Evolutionary conservation across 2,797 vertebrate genomes (phyloP).

Genomic region (Brachymystax lenok): DNA sequence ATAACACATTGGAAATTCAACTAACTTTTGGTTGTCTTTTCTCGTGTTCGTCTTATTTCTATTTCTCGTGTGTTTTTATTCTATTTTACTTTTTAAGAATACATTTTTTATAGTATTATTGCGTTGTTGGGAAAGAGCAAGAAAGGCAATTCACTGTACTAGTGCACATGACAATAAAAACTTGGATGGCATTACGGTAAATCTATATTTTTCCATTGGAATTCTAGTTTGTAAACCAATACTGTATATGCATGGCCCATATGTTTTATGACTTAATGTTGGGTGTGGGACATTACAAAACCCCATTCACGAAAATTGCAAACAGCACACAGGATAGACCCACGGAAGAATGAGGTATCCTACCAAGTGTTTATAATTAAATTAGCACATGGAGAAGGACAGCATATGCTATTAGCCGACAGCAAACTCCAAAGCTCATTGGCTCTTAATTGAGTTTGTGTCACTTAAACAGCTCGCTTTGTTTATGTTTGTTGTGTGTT

Average conservation of each 20-base stretch:
- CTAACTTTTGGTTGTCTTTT: too few species aligned
- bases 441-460: constrained; percentile 25
- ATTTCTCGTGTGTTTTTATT: too few species aligned
- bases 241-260: neutral
- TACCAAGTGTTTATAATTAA: constrained; percentile 19
- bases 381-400: constrained; percentile 23
- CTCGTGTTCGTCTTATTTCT: too few species aligned
- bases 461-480: constrained; percentile 45
- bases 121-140: too few species aligned
- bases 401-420: constrained; percentile 33
- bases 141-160: too few species aligned
- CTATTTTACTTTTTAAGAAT: too few species aligned
- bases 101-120: too few species aligned
- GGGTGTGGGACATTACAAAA: constrained; percentile 9
- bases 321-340: neutral
- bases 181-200: neutral
- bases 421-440: constrained; percentile 19
- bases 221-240: neutral
- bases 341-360: neutral
- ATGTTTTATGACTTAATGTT: neutral
- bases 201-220: neutral
- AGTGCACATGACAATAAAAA: too few species aligned
- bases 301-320: neutral
- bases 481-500: constrained; percentile 44
- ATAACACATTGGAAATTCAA: too few species aligned